These are phyloP conservation scores for Leiothrix lutea DNA, from an alignment of 2,113 vertebrate genomes.

Conservation along the genomic window DNA sequence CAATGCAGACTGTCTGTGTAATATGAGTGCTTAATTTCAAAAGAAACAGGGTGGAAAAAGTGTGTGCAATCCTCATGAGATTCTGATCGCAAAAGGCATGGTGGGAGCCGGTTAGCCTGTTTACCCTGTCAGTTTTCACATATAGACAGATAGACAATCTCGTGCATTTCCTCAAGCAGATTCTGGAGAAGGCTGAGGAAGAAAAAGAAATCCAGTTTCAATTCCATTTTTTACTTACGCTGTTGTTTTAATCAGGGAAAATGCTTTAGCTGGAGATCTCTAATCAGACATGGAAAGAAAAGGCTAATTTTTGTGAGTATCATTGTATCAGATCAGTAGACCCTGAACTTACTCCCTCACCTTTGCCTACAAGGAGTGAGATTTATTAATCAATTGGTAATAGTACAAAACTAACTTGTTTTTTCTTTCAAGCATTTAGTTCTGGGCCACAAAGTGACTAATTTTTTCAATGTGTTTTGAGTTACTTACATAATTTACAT, in stretches of 20 bases:
- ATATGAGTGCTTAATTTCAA: conserved; percentile 13
- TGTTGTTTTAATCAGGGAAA: neutral
- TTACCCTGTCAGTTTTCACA: conserved; percentile 6
- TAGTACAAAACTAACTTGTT: neutral
- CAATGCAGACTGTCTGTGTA: neutral
- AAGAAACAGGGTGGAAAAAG: conserved; percentile 25
- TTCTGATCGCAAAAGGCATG: conserved; percentile 1
- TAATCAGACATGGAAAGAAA: neutral
- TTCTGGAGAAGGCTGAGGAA: neutral
- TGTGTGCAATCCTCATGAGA: neutral
- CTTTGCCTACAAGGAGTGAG: neutral
- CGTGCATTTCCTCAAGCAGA: neutral
- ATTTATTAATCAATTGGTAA: neutral
- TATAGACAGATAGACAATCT: neutral
- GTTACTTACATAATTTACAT: neutral
- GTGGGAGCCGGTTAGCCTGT: conserved; percentile 36
- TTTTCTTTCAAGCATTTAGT: neutral
- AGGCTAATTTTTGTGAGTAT: neutral
- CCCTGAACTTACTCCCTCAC: neutral
- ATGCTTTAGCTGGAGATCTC: neutral
- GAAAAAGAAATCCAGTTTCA: neutral
- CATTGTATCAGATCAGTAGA: neutral
- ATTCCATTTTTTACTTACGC: neutral
- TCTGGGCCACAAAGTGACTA: neutral
- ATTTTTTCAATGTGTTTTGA: neutral